Base-by-base conservation (phyloP, 2,888 invertebrate species). In the Dryococelus australis region DNA sequence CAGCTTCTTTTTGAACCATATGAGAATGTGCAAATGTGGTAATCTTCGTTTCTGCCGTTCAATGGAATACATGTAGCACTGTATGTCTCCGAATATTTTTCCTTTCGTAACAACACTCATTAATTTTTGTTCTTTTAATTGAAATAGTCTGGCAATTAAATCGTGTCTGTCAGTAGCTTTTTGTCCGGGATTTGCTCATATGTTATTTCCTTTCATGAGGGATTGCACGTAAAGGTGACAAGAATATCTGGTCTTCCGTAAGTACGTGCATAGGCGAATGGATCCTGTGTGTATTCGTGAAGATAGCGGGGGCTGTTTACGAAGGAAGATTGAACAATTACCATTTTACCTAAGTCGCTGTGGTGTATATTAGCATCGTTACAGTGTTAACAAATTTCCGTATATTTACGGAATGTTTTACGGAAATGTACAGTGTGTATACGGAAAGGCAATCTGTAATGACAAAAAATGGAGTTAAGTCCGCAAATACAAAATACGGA, bases 261-360 rank as follows among this genome's bases (percentile, higher is more conserved):
- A 27, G 85, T 88, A 12, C 91, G 89, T 8, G 91, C 91, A 88
- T 90, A 91, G 9, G 91, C 89, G 91, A 91, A 90, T 20, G 91
- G 91, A 90, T 91, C 91, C 88, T 91, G 91, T 16, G 89, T 88
- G 85, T 90, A 88, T 90, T 91, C 90, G 35, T 91, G 91, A 90
- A 91, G 89, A 87, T 90, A 90, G 24, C 90, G 86, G 16, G 91
- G 91, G 43, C 90, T 90, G 84, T 90, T 90, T n/a, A 89, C 89
- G 88, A 90, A 91, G 35, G 90, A 89, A 20, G 91, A 89, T 43
- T 91, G 91, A 6, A 91, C 85, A 86, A 91, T 90, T 0, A 90
- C 90, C 89, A 89, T 87, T 87, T 89, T 78, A 28, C 90, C 90
- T 43, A 90, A 47, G 87, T 90, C 88, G 10, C 88, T 89, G 12